These are phyloP conservation scores for Resseliella maxima DNA, from an alignment of 2,888 invertebrate genomes.

Conservation along the genomic window DNA sequence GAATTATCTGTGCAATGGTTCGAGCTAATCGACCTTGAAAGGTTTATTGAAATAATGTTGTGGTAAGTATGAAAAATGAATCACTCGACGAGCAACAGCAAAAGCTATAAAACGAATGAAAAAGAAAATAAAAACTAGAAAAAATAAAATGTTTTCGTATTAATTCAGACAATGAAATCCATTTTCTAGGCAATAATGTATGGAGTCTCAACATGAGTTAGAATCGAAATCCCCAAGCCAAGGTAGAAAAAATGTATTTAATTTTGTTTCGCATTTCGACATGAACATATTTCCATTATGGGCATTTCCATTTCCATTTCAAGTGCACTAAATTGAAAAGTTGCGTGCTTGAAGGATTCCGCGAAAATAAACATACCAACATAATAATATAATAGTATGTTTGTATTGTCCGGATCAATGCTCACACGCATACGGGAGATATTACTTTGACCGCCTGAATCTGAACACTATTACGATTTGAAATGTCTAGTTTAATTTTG, in stretches of 20 bases:
- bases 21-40: neutral
- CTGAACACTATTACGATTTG: neutral
- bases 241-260: neutral
- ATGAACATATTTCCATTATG: neutral
- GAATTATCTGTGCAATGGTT: neutral
- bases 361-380: neutral
- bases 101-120: no score
- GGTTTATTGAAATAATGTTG: neutral
- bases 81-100: no score
- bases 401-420: neutral
- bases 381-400: neutral
- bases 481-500: neutral
- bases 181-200: neutral
- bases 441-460: neutral
- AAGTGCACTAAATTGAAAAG: slow-evolving; percentile 44
- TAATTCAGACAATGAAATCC: neutral
- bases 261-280: neutral
- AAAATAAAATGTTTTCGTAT: neutral
- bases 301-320: neutral
- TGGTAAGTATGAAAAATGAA: neutral
- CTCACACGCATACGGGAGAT: neutral
- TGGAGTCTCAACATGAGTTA: neutral
- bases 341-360: slow-evolving; percentile 26
- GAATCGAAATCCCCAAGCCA: neutral
- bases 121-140: no score